Base-by-base conservation (phyloP, 2,888 invertebrate species). In the Oxyteleia sp. region DNA sequence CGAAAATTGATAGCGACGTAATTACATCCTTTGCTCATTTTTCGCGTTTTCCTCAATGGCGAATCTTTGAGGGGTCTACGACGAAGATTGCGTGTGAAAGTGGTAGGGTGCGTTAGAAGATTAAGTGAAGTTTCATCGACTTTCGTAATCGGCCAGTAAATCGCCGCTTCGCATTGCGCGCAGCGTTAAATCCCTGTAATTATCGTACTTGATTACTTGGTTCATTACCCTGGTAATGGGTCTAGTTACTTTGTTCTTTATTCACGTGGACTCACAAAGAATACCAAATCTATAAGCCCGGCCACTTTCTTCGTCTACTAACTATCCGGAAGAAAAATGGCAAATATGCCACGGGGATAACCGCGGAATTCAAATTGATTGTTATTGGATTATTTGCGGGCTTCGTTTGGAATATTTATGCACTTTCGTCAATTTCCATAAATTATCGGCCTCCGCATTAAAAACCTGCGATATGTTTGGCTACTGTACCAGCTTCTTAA, bases 191-290 rank as follows among this genome's bases (percentile, higher is more conserved):
- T 85, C 75, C 72, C 49, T 55, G 78, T 85, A 87, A 89, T 89
- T 88, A 85, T 82, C 81, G 68, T 63, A 26, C 55, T 68, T 80
- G 63, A 85, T 86, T 86, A 85, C 85, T 80, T 83, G 81, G 82
- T 87, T 84, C 86, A 85, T 86, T 87, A 88, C 82, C 85, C 66
- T 68, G 78, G 64, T 85, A 89, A 87, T 86, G 81, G 80, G 72
- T 81, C 79, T 84, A 76, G 64, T 81, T 79, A 66, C 59, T 72
- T 82, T 41, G 71, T 84, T 83, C 66, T 75, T 61, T 80, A 69
- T 84, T 55, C 64, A 23, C 32, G 20, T 51, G 66, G 55, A 66
- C 53, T 63, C 18, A 23, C 35, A 5, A 68, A 61, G 66, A 76
- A 74, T 81, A 78, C 51, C 38, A 59, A 71, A 68, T 71, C 47